Evolutionary conservation across 2,797 vertebrate species (phyloP).

Genomic region (Moxostoma hubbsi): DNA sequence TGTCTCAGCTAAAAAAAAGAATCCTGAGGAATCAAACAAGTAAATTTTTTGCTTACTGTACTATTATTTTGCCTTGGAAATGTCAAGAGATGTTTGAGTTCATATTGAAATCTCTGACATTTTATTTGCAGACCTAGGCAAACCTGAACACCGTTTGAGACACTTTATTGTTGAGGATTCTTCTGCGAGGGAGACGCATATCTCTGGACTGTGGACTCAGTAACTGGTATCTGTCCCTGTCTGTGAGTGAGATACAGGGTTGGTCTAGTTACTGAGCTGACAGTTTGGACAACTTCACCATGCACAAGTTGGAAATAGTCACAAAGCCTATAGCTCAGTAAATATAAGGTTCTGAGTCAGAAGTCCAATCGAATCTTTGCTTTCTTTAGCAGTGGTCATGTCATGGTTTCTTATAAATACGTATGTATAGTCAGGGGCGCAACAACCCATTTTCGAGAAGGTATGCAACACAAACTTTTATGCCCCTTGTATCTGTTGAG

Average conservation of each 20-base stretch:
- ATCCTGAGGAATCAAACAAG: neutral
- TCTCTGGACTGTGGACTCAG: conserved; percentile 20
- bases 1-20: neutral
- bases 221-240: conserved; percentile 48
- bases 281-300: conserved; percentile 3
- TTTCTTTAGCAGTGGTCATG: no score
- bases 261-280: conserved; percentile 37
- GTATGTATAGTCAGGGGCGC: no score
- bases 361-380: no score
- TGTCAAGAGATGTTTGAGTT: neutral
- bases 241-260: conserved; percentile 18
- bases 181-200: no score
- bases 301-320: neutral
- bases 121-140: neutral
- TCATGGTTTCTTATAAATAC: no score
- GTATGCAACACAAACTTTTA: no score
- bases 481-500: no score
- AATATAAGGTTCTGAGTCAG: no score
- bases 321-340: no score
- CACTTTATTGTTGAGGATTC: neutral
- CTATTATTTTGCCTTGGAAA: neutral
- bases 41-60: neutral
- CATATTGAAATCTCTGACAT: neutral
- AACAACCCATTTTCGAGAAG: no score
- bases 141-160: no score